Base-by-base conservation (phyloP, 2,888 invertebrate species). In the Spodoptera littoralis region DNA sequence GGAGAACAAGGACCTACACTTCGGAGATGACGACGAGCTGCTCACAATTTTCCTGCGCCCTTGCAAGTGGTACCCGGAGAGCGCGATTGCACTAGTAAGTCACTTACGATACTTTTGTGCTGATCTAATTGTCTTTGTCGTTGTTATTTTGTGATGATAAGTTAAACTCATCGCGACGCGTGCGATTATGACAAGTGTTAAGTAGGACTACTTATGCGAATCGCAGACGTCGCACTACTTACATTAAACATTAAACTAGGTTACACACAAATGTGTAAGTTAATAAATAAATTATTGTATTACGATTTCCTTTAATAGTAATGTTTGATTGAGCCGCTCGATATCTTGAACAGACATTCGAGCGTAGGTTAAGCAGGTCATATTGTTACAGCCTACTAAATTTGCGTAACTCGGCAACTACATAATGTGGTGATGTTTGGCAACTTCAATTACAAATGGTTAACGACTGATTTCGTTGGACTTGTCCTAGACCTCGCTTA, bases 1-100 rank as follows among this genome's bases (percentile, higher is more conserved):
- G 73, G 97, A 96, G 79, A 95, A 96, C 75, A 95, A 96, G 52
- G 96, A 96, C 67, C 84, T 97, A 59, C 93, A 95, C 84, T 97
- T 92, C 82, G 95, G 95, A 64, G 97, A 97, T 47, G 97, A 97
- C 76, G 98, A 98, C 77, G 97, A 97, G 42, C 96, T 97, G 48
- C 95, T 98, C 11, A 93, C 96, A n/a, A 96, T 97, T 70, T 97
- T 97, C 85, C 92, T 98, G 62, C 95, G 98, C 64, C 97, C 97
- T 30, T 97, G 97, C 91, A 98, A 98, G 88, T 98, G 96, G 93
- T 98, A 98, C 80, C 96, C 98, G 0, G 95, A 97, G 80, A 97
- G 97, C 90, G 98, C 98, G 0, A 92, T 96, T 61, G 96, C 96
- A 83, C 92, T 98, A 95, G 97, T 97, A 87, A 96, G 96, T 94